Conservation (phyloP, 1,140 invertebrate species). For the Cheumatopsyche charites region DNA sequence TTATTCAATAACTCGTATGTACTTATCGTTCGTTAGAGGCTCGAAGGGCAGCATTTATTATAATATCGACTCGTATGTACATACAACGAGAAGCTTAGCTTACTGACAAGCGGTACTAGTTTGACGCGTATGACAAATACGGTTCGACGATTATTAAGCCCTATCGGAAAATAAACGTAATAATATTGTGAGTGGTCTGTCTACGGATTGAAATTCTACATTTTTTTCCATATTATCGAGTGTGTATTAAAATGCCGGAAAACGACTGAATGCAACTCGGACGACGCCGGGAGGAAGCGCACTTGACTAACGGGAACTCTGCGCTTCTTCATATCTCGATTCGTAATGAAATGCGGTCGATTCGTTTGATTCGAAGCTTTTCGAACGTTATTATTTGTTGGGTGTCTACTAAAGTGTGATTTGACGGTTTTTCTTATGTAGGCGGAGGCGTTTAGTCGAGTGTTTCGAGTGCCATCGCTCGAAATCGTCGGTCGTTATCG, state of each 20-base stretch:
- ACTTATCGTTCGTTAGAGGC: too few relatives aligned
- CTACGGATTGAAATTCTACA: constrained; percentile 22
- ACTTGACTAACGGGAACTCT: constrained; percentile 13
- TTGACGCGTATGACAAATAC: constrained; percentile 31
- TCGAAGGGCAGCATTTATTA: too few relatives aligned
- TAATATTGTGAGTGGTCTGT: constrained; percentile 8
- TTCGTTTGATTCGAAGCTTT: too few relatives aligned
- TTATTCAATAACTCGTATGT: too few relatives aligned
- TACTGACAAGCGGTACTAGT: background rate
- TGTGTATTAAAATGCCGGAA: constrained; percentile 32
- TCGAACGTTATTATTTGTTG: too few relatives aligned
- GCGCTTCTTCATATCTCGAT: background rate
- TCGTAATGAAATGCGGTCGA: background rate
- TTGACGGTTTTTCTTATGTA: too few relatives aligned
- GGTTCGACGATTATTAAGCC: constrained; percentile 4
- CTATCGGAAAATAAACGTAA: background rate
- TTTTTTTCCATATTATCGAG: constrained; percentile 12
- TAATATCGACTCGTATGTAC: too few relatives aligned
- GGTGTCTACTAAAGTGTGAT: too few relatives aligned
- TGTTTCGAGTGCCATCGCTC: too few relatives aligned
- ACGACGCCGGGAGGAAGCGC: constrained; percentile 6
- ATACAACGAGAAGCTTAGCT: background rate
- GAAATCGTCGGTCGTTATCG: too few relatives aligned
- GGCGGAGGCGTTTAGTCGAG: too few relatives aligned
- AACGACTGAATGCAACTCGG: constrained; percentile 14